A percentile compares a stretch with the other conserved stretches of the same genome.
phyloP scores from a whole-genome alignment of 53 echinoderm and acorn worm genomes.

The Holothuria leucospilota region DNA sequence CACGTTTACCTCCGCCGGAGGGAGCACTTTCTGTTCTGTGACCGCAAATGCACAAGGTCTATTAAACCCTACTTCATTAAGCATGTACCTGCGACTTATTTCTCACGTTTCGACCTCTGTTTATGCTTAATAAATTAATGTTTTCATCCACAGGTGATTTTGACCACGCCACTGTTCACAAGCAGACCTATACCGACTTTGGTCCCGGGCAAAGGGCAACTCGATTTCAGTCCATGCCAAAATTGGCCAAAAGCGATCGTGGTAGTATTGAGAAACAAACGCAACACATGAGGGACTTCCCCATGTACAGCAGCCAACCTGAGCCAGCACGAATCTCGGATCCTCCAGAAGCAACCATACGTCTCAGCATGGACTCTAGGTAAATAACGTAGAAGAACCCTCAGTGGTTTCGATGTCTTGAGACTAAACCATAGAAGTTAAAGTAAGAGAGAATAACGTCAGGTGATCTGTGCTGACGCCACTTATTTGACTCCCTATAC shows the following conservation, averaged over 20 bases:
- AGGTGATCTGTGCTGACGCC: no score
- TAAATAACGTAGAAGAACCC: not conserved
- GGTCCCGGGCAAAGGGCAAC: conserved; percentile 84
- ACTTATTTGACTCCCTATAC: no score
- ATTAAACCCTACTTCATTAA: no score
- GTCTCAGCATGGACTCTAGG: conserved; percentile 95
- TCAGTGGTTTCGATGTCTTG: no score
- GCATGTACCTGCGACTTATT: no score
- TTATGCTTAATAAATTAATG: not conserved
- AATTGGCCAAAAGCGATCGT: conserved; percentile 48
- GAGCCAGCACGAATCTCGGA: conserved; percentile 66
- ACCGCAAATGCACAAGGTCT: no score
- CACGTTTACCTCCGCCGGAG: no score
- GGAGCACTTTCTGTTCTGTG: no score
- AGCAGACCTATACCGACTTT: conserved; percentile 79
- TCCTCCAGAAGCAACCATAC: conserved; percentile 83
- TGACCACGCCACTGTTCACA: conserved; percentile 83
- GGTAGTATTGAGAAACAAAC: conserved; percentile 75
- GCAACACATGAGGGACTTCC: conserved; percentile 82
- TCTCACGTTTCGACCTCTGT: no score
- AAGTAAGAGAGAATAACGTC: no score
- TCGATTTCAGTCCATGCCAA: conserved; percentile 44
- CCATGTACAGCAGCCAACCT: conserved; percentile 79
- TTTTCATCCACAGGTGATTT: conserved; percentile 66
- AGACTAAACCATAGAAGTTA: no score